Evolutionary conservation across 2,113 vertebrate species (phyloP).

Genomic region (Lepisosteus oculatus): DNA sequence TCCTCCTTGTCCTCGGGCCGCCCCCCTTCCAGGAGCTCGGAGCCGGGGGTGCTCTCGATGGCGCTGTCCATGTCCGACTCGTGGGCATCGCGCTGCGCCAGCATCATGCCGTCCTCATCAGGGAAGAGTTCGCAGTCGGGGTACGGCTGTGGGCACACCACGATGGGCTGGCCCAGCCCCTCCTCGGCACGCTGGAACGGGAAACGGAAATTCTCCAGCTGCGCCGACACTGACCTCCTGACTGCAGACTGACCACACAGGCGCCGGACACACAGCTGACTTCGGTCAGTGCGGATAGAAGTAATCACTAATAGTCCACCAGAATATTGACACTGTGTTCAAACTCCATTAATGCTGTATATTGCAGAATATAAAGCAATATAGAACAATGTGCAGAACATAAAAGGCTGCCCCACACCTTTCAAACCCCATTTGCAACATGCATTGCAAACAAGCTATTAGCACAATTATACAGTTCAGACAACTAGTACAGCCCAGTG

Average conservation of each 20-base stretch:
- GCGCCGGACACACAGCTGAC: too few species aligned
- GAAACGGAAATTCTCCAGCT: neutral
- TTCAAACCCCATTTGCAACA: too few species aligned
- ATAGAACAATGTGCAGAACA: too few species aligned
- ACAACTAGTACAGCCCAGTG: too few species aligned
- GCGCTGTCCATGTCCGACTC: constrained; percentile 89
- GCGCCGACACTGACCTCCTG: neutral
- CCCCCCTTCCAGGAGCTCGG: constrained; percentile 68
- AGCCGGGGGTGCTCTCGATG: constrained; percentile 78
- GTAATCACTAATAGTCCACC: too few species aligned
- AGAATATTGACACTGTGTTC: neutral
- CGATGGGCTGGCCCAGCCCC: constrained; percentile 54
- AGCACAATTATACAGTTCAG: too few species aligned
- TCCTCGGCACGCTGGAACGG: constrained; percentile 64
- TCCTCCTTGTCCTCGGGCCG: constrained; percentile 69
- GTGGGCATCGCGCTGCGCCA: constrained; percentile 66
- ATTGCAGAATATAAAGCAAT: neutral
- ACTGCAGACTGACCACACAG: neutral
- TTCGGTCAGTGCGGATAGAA: too few species aligned
- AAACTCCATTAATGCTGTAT: neutral
- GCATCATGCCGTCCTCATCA: constrained; percentile 69
- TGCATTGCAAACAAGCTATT: too few species aligned
- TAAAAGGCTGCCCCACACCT: too few species aligned
- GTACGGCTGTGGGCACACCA: constrained; percentile 71
- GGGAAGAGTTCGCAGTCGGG: constrained; percentile 68